Evolutionary conservation across 2,888 invertebrate genomes (phyloP).

Genomic region (Tachina lurida): DNA sequence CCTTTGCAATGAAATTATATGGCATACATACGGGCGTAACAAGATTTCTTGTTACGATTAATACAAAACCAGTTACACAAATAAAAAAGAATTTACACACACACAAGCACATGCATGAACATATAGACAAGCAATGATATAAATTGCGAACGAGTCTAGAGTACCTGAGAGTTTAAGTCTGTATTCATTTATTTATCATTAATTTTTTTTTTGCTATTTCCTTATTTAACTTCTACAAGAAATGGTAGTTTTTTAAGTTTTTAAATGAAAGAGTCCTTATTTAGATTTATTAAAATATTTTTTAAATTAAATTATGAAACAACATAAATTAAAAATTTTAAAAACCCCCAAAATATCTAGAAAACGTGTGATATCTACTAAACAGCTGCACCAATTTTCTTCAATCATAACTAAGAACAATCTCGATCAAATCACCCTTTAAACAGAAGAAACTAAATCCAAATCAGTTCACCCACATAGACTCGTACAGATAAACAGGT

Average conservation of each 20-base stretch:
- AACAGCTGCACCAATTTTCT: too few relatives aligned
- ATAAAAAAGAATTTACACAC: background rate
- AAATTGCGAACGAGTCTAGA: background rate
- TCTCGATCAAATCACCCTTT: too few relatives aligned
- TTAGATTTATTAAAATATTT: too few relatives aligned
- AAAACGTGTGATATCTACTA: too few relatives aligned
- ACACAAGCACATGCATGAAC: background rate
- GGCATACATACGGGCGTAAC: conserved; percentile 66
- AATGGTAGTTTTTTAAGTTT: background rate
- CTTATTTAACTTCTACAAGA: too few relatives aligned
- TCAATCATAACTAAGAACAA: too few relatives aligned
- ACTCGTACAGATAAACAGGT: too few relatives aligned
- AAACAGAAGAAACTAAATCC: too few relatives aligned
- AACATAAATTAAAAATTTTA: too few relatives aligned
- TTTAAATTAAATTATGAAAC: too few relatives aligned
- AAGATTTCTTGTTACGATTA: conserved; percentile 67
- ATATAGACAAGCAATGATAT: background rate
- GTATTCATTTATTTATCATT: background rate
- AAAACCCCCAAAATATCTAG: too few relatives aligned
- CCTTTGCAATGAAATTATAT: conserved; percentile 54
- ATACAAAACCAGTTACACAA: conserved; percentile 34
- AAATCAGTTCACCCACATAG: too few relatives aligned
- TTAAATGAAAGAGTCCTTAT: background rate
- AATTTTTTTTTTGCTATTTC: background rate
- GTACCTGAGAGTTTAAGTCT: conserved; percentile 33